These are phyloP conservation scores for Capitulum mitella DNA, from an alignment of 2,888 invertebrate genomes.

Conservation along the genomic window DNA sequence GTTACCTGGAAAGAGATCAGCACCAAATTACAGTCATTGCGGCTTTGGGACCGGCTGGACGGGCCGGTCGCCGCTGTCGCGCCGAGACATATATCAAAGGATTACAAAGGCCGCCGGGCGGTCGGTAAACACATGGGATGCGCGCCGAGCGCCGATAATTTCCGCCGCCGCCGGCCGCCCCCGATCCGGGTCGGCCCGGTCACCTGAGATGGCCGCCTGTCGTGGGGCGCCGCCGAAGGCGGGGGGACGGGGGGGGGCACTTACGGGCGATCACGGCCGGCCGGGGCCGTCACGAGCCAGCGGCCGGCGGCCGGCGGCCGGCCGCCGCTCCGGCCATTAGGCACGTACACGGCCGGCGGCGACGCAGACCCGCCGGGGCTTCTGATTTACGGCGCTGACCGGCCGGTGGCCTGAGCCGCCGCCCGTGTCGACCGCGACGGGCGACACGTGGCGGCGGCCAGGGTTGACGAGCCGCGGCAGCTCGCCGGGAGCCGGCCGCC, in stretches of 20 bases:
- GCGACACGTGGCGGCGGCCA: too few species aligned
- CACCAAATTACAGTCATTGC: constrained; percentile 16
- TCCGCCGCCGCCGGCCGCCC: background rate
- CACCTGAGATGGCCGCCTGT: background rate
- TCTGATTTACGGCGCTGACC: background rate
- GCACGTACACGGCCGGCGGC: background rate
- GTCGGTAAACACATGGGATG: constrained; percentile 17
- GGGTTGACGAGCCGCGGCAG: background rate
- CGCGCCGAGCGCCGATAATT: background rate
- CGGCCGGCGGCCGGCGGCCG: background rate
- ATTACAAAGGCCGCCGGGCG: background rate
- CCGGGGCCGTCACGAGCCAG: too few species aligned
- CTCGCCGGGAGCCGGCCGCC: background rate
- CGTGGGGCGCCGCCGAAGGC: background rate
- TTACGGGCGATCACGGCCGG: background rate
- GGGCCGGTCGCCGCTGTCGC: background rate
- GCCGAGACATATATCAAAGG: constrained; percentile 11
- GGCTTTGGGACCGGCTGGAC: background rate
- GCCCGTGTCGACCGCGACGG: too few species aligned
- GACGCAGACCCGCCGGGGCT: background rate
- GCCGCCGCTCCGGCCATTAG: background rate
- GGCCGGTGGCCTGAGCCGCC: background rate
- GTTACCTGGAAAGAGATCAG: constrained; percentile 23
- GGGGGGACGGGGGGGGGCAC: background rate
- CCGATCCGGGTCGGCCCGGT: too few species aligned